Evolutionary conservation across 2,888 invertebrate species (phyloP).

Genomic region (Eupithecia pulchellata): DNA sequence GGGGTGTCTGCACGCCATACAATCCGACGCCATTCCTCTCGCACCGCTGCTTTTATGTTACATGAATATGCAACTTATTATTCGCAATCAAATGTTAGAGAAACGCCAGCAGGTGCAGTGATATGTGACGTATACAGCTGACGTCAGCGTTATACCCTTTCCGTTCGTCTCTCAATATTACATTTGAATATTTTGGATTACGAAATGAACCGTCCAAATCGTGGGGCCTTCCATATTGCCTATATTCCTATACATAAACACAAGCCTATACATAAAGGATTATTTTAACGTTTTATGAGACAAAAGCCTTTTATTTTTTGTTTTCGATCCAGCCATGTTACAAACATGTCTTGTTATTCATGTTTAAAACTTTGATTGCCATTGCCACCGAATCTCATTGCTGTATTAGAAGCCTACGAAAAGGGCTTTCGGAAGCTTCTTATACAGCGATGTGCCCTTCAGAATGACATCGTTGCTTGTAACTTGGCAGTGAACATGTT

Average conservation of each 20-base stretch:
- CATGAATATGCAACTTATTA: background rate
- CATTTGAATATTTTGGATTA: background rate
- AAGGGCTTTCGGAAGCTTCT: background rate
- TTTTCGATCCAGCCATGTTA: no score
- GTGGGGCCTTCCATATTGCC: background rate
- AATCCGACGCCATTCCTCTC: background rate
- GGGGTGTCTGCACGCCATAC: background rate
- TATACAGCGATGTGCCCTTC: background rate
- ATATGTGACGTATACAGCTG: constrained; percentile 11
- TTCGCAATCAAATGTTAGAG: background rate
- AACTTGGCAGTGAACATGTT: background rate
- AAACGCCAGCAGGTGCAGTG: background rate
- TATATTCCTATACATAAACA: no score
- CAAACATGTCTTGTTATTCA: background rate
- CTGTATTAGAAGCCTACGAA: no score
- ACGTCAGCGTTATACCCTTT: constrained; percentile 17
- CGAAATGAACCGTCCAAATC: background rate
- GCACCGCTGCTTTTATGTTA: background rate
- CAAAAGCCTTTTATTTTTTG: background rate
- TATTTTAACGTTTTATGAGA: background rate
- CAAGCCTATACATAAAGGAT: no score
- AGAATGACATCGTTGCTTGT: background rate
- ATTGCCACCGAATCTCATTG: background rate
- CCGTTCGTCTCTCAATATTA: constrained; percentile 14
- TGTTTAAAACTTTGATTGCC: background rate